Conservation (phyloP, 2,888 invertebrate genomes). For the Torymus tubicola region DNA sequence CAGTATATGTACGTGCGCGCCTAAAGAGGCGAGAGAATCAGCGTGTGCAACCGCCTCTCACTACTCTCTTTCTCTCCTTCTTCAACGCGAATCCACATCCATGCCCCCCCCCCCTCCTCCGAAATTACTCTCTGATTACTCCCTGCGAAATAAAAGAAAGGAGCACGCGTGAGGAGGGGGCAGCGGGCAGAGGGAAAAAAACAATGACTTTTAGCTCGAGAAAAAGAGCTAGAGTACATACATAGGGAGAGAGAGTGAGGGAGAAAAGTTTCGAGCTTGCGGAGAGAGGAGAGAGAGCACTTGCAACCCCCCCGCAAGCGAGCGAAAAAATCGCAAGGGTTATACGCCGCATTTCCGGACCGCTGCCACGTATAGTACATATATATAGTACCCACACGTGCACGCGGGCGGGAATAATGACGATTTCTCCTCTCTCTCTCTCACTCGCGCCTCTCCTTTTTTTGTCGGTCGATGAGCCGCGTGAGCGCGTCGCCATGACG, state of each 20-base stretch:
- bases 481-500: conserved; percentile 29
- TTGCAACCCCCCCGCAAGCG: conserved; percentile 1
- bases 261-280: not conserved
- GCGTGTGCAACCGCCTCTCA: conserved; percentile 17
- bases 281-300: not conserved
- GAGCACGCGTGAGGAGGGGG: not conserved
- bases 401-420: conserved; percentile 35
- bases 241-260: not conserved
- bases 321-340: not conserved
- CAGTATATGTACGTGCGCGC: not conserved
- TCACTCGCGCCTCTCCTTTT: not conserved
- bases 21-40: conserved; percentile 32
- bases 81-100: no score
- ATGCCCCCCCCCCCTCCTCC: conserved; percentile 14
- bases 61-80: not conserved
- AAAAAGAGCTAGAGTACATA: conserved; percentile 13
- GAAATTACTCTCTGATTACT: conserved; percentile 54
- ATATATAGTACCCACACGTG: not conserved
- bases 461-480: conserved; percentile 24
- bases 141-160: conserved; percentile 2
- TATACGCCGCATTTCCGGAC: conserved; percentile 2
- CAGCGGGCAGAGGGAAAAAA: conserved; percentile 25
- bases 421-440: conserved; percentile 28
- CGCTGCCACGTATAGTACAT: not conserved
- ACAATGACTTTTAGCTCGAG: conserved; percentile 56